phyloP scores from a whole-genome alignment of 1,140 invertebrate genomes.

The Teleogryllus occipitalis region DNA sequence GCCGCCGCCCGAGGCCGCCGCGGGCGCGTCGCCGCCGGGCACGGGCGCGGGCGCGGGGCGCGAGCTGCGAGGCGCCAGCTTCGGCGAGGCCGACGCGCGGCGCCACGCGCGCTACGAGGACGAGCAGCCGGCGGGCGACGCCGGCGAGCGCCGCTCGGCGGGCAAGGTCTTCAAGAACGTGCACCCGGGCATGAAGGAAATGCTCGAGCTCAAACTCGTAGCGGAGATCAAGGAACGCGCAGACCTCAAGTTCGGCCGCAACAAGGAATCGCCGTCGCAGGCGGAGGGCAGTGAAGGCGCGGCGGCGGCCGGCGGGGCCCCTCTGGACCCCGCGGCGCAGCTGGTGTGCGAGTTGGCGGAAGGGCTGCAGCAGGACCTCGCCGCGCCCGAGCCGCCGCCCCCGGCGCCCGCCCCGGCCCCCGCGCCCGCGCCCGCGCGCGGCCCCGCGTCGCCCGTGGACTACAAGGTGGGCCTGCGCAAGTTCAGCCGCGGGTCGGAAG shows the following conservation, averaged over 20 bases:
- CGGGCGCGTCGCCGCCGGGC: background rate
- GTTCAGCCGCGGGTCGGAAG: constrained; percentile 21
- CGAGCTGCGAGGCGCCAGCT: background rate
- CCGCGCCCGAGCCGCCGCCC: constrained; percentile 27
- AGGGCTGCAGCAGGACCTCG: constrained; percentile 26
- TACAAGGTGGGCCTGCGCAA: constrained; percentile 45
- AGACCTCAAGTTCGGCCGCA: constrained; percentile 44
- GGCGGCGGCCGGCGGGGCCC: constrained; percentile 47
- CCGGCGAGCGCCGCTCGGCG: no score
- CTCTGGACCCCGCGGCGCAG: constrained; percentile 64
- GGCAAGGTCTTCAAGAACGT: constrained; percentile 29
- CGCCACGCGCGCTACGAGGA: constrained; percentile 16
- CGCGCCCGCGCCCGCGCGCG: constrained; percentile 11
- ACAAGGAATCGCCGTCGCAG: constrained; percentile 23
- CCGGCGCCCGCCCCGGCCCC: background rate
- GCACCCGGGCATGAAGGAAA: constrained; percentile 56
- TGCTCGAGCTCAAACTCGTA: constrained; percentile 67
- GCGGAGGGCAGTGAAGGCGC: constrained; percentile 12
- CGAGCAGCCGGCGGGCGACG: constrained; percentile 27
- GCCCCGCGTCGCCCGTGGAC: constrained; percentile 40
- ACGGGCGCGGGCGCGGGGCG: background rate
- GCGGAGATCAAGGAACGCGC: constrained; percentile 72
- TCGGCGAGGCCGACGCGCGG: background rate
- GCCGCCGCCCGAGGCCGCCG: background rate
- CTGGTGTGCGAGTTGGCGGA: constrained; percentile 59